These are phyloP conservation scores for Pyrochroa serraticornis DNA, from an alignment of 2,888 invertebrate genomes.

Conservation along the genomic window DNA sequence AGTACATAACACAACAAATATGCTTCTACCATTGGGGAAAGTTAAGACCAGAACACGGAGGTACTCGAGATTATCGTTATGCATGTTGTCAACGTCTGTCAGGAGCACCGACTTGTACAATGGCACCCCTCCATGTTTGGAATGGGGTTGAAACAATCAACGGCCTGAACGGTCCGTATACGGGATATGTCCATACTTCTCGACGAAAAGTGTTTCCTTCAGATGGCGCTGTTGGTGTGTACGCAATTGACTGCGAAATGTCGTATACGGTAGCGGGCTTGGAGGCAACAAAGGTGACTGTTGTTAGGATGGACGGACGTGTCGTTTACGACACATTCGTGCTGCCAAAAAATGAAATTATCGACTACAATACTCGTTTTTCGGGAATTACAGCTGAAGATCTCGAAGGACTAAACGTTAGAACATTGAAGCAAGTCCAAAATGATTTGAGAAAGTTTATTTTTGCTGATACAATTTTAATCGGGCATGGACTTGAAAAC, in stretches of 20 bases:
- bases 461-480: slow-evolving; percentile 82
- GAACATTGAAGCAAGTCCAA: slow-evolving; percentile 81
- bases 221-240: slow-evolving; percentile 65
- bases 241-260: slow-evolving; percentile 97
- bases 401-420: slow-evolving; percentile 63
- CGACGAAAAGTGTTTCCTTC: slow-evolving; percentile 60
- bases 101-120: slow-evolving; percentile 68
- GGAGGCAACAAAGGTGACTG: slow-evolving; percentile 86
- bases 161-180: slow-evolving; percentile 76
- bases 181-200: slow-evolving; percentile 59
- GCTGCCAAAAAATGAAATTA: slow-evolving; percentile 78
- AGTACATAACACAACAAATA: slow-evolving; percentile 73
- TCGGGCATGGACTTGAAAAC: slow-evolving; percentile 95
- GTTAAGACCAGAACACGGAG: slow-evolving; percentile 56
- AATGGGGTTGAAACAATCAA: slow-evolving; percentile 61
- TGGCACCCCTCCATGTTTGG: slow-evolving; percentile 77
- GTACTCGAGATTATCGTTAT: slow-evolving; percentile 34
- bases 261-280: slow-evolving; percentile 86
- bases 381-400: slow-evolving; percentile 84
- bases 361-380: slow-evolving; percentile 95
- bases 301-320: slow-evolving; percentile 75
- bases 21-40: slow-evolving; percentile 93
- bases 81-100: slow-evolving; percentile 70
- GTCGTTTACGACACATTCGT: slow-evolving; percentile 86
- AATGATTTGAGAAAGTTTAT: slow-evolving; percentile 82